These are phyloP conservation scores for Eulithis prunata DNA, from an alignment of 2,888 invertebrate species.

Conservation along the genomic window DNA sequence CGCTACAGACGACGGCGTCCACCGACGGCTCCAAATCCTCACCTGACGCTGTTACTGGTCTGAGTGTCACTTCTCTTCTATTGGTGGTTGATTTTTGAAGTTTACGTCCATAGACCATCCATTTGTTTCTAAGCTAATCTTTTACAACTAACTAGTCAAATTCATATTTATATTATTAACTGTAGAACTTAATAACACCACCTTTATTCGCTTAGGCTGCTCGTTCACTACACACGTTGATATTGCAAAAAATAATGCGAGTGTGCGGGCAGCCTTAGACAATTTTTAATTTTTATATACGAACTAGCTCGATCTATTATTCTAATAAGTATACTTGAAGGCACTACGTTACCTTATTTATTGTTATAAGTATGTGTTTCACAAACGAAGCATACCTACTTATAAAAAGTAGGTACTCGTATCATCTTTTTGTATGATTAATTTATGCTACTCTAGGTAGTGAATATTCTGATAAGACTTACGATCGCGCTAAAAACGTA, in stretches of 20 bases:
- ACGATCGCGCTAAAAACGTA: slow-evolving; percentile 4
- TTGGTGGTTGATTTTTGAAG: slow-evolving; percentile 10
- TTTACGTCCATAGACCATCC: neutral
- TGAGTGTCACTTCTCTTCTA: slow-evolving; percentile 28
- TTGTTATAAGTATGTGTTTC: slow-evolving; percentile 19
- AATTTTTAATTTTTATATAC: too few species aligned
- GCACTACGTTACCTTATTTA: slow-evolving; percentile 30
- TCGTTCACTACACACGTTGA: too few species aligned
- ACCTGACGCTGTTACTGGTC: too few species aligned
- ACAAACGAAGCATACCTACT: too few species aligned
- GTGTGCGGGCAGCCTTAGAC: too few species aligned
- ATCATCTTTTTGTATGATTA: neutral
- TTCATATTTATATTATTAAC: slow-evolving; percentile 29
- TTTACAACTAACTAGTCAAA: slow-evolving; percentile 45
- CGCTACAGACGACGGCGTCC: too few species aligned
- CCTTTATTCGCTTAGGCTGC: slow-evolving; percentile 7
- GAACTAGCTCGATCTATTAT: slow-evolving; percentile 10
- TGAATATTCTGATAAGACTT: slow-evolving; percentile 8
- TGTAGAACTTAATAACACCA: slow-evolving; percentile 14
- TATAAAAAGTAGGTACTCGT: too few species aligned
- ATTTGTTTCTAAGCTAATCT: slow-evolving; percentile 26
- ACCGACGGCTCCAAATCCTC: too few species aligned
- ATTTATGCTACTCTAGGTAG: neutral
- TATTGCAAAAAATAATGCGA: too few species aligned
- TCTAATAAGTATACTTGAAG: slow-evolving; percentile 12